Evolutionary conservation across 2,113 vertebrate genomes (phyloP).

Genomic region (Protomyctophum bolini): DNA sequence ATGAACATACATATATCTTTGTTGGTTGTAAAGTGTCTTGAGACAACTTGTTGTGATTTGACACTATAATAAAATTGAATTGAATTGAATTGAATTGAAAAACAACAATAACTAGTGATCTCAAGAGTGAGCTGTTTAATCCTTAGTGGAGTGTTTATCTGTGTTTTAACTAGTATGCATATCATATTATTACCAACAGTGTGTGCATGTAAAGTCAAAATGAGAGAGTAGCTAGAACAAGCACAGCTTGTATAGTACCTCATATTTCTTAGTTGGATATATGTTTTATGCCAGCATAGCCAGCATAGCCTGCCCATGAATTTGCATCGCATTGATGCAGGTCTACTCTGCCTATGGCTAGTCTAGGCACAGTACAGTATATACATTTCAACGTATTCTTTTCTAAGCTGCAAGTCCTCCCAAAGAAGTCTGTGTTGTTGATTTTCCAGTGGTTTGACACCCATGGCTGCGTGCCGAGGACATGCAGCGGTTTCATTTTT

Average conservation of each 20-base stretch:
- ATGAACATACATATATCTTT: too few relatives aligned
- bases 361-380: not conserved
- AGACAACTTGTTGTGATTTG: too few relatives aligned
- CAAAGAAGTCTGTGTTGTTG: slow-evolving; percentile 18
- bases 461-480: slow-evolving; percentile 15
- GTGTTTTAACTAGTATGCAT: not conserved
- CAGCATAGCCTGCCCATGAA: not conserved
- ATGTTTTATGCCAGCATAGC: not conserved
- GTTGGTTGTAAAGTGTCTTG: too few relatives aligned
- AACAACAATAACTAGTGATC: too few relatives aligned
- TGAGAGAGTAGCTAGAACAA: not conserved
- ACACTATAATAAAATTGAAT: too few relatives aligned
- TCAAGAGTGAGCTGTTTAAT: too few relatives aligned
- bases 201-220: not conserved
- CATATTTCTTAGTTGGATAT: too few relatives aligned
- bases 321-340: not conserved
- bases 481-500: slow-evolving; percentile 36
- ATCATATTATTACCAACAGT: not conserved
- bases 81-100: too few relatives aligned
- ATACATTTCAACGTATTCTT: not conserved
- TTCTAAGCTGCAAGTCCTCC: slow-evolving; percentile 8
- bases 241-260: not conserved
- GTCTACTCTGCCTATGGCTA: not conserved
- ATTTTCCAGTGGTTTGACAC: slow-evolving; percentile 23
- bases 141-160: not conserved